These are phyloP conservation scores for Gallinago undulata DNA, from an alignment of 2,113 vertebrate species.

Conservation along the genomic window DNA sequence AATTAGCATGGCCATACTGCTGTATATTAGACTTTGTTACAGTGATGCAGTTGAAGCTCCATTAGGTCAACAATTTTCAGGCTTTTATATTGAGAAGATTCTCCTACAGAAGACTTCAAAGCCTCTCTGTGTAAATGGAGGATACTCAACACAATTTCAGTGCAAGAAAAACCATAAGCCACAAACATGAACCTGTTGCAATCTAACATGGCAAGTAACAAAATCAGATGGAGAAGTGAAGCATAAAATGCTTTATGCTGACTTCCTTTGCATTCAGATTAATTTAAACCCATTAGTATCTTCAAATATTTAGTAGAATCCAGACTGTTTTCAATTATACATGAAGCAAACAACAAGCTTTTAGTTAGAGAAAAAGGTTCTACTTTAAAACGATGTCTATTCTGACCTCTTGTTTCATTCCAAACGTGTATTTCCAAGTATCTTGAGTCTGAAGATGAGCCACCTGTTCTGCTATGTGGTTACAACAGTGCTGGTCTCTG, in stretches of 20 bases:
- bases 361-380: not conserved
- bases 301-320: slow-evolving; percentile 14
- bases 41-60: not conserved
- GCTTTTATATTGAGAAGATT: not conserved
- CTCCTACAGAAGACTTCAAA: not conserved
- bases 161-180: not conserved
- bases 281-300: not conserved
- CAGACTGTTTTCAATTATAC: not conserved
- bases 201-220: not conserved
- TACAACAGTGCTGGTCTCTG: not conserved
- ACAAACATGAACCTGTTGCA: not conserved
- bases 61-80: not conserved
- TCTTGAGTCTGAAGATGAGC: not conserved
- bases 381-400: not conserved
- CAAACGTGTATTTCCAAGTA: not conserved
- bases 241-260: not conserved
- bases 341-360: not conserved
- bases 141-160: not conserved
- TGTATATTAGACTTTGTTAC: not conserved
- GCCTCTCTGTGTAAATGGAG: not conserved
- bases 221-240: not conserved
- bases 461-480: not conserved
- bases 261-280: not conserved
- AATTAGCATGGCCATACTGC: not conserved
- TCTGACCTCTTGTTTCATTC: not conserved